Evolutionary conservation across 37 sponge, comb jelly and placozoan genomes (phyloP).

Genomic region (Hormiphora californensis): DNA sequence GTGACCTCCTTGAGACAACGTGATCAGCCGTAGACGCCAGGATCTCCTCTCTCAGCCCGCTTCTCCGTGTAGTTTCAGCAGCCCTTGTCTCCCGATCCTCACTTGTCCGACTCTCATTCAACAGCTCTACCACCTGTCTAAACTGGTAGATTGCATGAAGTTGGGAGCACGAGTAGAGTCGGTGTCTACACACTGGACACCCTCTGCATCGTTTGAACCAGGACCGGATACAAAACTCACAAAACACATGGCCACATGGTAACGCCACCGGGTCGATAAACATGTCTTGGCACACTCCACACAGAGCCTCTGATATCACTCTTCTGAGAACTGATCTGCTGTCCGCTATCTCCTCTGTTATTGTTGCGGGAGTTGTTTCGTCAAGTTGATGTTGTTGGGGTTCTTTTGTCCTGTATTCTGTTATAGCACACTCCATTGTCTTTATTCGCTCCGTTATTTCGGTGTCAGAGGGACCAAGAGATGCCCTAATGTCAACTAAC

Average conservation of each 20-base stretch:
- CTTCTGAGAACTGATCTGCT: not conserved
- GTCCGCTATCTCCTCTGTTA: not conserved
- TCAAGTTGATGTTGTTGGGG: too few species aligned
- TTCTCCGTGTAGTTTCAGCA: not conserved
- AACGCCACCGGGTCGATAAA: conserved; percentile 48
- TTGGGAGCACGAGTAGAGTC: not conserved
- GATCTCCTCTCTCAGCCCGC: not conserved
- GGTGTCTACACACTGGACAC: conserved; percentile 13
- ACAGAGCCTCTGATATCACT: not conserved
- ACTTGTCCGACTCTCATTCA: not conserved
- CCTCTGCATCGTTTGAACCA: conserved; percentile 47
- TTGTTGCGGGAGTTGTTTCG: not conserved
- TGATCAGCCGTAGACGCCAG: not conserved
- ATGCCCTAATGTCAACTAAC: not conserved
- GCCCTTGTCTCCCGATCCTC: not conserved
- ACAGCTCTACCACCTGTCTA: not conserved
- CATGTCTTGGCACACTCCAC: conserved; percentile 35
- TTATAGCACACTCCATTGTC: not conserved
- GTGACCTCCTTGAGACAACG: not conserved
- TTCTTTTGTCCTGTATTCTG: too few species aligned
- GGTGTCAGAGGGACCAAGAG: not conserved
- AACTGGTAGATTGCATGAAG: conserved; percentile 39
- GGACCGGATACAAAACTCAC: conserved; percentile 40
- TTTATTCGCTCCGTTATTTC: not conserved
- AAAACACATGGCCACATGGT: conserved; percentile 28